phyloP scores from a whole-genome alignment of 2,113 vertebrate species.

The Pseudolaguvia tuberculata region DNA sequence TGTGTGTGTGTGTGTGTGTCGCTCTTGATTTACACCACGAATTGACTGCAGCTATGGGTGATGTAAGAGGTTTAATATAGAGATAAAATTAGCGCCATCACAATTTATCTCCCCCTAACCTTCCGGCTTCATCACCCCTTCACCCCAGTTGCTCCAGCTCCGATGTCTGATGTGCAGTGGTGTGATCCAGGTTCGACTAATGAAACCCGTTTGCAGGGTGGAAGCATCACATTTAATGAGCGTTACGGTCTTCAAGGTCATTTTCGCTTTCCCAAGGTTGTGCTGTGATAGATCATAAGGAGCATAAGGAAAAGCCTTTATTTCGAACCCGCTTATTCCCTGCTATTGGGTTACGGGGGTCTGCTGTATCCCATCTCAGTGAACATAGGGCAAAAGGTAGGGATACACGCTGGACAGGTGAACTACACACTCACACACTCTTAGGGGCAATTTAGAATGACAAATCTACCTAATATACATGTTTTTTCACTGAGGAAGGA shows the following conservation, averaged over 20 bases:
- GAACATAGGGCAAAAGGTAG: too few relatives aligned
- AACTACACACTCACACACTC: too few relatives aligned
- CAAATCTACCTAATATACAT: too few relatives aligned
- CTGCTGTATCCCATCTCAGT: too few relatives aligned
- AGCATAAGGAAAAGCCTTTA: too few relatives aligned
- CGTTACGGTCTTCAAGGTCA: constrained; percentile 67
- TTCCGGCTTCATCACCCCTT: background rate
- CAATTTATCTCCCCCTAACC: background rate
- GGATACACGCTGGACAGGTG: too few relatives aligned
- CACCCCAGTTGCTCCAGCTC: background rate
- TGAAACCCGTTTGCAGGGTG: constrained; percentile 63
- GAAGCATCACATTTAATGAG: constrained; percentile 71
- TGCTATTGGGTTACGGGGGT: too few relatives aligned
- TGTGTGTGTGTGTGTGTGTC: too few relatives aligned
- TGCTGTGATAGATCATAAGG: background rate
- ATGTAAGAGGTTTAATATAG: constrained; percentile 35
- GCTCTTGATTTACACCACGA: constrained; percentile 16
- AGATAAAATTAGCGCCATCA: constrained; percentile 43
- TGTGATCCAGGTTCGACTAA: constrained; percentile 65
- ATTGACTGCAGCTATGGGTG: constrained; percentile 52
- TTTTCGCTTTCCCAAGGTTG: constrained; percentile 55
- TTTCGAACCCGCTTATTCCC: too few relatives aligned
- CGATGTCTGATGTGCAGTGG: constrained; percentile 42
- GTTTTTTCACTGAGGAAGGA: too few relatives aligned
- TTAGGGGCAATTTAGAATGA: too few relatives aligned